Percentiles rank a stretch among this genome's conserved stretches.
These are phyloP conservation scores for Pachycephala philippinensis DNA, from an alignment of 2,113 vertebrate species.

Conservation along the genomic window DNA sequence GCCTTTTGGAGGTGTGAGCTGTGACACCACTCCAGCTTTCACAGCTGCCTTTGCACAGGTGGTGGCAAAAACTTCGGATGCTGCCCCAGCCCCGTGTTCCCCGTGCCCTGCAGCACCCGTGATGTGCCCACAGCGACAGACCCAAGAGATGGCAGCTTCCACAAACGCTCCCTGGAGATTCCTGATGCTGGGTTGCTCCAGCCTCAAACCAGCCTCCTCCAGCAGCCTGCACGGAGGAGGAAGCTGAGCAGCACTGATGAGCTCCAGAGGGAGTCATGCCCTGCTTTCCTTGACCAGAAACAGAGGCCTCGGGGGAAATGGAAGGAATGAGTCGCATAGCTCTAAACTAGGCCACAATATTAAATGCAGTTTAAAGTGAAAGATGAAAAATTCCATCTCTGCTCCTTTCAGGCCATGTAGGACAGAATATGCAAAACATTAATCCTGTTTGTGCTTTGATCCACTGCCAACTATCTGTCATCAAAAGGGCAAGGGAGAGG, in stretches of 20 bases:
- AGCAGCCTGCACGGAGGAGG: not conserved
- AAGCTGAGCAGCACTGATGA: constrained; percentile 21
- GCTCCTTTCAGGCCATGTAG: constrained; percentile 51
- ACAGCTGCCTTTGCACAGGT: not conserved
- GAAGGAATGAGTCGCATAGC: constrained; percentile 35
- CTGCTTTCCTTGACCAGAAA: constrained; percentile 50
- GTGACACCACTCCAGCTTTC: not conserved
- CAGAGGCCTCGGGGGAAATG: constrained; percentile 16
- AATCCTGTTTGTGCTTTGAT: constrained; percentile 61
- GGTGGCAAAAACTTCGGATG: not conserved
- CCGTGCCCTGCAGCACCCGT: not conserved
- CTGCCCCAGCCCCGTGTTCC: not conserved
- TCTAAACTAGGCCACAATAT: constrained; percentile 48
- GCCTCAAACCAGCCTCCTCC: not conserved
- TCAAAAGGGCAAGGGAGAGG: constrained; percentile 45
- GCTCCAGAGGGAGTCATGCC: constrained; percentile 46
- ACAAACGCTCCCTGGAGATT: not conserved
- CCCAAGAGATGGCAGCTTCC: not conserved
- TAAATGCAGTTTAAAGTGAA: constrained; percentile 49
- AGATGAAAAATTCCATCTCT: constrained; percentile 55
- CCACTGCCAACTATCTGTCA: constrained; percentile 48
- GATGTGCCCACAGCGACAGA: not conserved
- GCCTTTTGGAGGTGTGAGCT: not conserved
- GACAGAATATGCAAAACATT: constrained; percentile 63
- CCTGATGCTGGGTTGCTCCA: not conserved